Percentiles rank a stretch among this genome's conserved stretches.
phyloP scores from a whole-genome alignment of 2,888 invertebrate genomes.

The Drosophila suboccidentalis region DNA sequence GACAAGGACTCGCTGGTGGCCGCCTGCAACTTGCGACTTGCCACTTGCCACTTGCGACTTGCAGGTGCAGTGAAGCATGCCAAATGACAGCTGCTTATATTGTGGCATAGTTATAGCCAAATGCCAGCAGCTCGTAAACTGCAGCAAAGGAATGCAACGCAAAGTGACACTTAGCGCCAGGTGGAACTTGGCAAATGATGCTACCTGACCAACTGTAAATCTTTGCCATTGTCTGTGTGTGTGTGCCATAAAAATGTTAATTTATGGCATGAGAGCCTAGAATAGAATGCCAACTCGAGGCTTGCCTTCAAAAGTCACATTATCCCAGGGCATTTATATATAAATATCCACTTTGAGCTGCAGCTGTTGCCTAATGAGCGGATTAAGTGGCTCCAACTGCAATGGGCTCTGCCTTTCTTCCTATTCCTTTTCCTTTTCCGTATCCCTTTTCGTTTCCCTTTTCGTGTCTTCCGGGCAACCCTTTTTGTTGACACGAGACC shows the following conservation, averaged over 20 bases:
- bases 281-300: not conserved
- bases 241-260: constrained; percentile 45
- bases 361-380: constrained; percentile 79
- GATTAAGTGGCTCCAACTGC: constrained; percentile 58
- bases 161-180: constrained; percentile 53
- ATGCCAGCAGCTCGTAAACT: constrained; percentile 60
- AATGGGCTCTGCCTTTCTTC: constrained; percentile 28
- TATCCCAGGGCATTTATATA: constrained; percentile 65
- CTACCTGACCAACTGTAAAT: constrained; percentile 30
- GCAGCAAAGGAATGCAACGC: constrained; percentile 56
- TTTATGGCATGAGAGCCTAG: constrained; percentile 42
- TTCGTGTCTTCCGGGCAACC: constrained; percentile 39
- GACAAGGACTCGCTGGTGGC: constrained; percentile 36
- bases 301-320: constrained; percentile 50
- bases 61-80: constrained; percentile 63
- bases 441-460: constrained; percentile 17
- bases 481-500: constrained; percentile 37
- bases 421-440: constrained; percentile 3
- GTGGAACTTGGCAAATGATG: constrained; percentile 13
- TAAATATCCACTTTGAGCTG: constrained; percentile 67
- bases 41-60: constrained; percentile 21
- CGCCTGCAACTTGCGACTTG: constrained; percentile 28
- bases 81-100: constrained; percentile 71
- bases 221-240: constrained; percentile 14
- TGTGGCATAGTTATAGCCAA: constrained; percentile 35